A percentile compares a stretch with the other conserved stretches of the same genome.
phyloP scores from a whole-genome alignment of 2,888 invertebrate species.

The Macrosoma leucophasiata region DNA sequence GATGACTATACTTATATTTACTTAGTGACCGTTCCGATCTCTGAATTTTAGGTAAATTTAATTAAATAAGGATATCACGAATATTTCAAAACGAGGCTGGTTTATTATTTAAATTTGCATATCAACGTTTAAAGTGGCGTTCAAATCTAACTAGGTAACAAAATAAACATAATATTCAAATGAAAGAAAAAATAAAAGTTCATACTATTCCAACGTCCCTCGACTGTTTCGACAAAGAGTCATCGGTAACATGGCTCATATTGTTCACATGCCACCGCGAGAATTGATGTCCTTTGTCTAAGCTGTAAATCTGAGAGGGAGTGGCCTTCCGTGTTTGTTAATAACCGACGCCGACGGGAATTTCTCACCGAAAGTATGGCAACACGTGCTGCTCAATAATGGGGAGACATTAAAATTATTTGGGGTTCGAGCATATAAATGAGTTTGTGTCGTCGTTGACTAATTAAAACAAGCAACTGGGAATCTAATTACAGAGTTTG shows the following conservation, averaged over 20 bases:
- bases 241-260: constrained; percentile 36
- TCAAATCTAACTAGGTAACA: no score
- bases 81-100: no score
- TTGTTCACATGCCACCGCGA: constrained; percentile 59
- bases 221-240: constrained; percentile 34
- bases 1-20: no score
- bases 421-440: constrained; percentile 57
- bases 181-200: no score
- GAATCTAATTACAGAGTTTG: no score
- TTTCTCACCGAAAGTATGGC: constrained; percentile 41
- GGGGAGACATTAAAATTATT: constrained; percentile 66
- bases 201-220: constrained; percentile 32
- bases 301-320: constrained; percentile 60
- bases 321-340: constrained; percentile 46
- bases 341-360: constrained; percentile 44
- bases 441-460: constrained; percentile 49
- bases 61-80: no score
- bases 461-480: constrained; percentile 38
- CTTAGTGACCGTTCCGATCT: no score
- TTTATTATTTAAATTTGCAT: no score
- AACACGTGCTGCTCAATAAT: constrained; percentile 63
- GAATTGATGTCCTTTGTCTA: constrained; percentile 69
- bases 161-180: no score
- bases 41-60: no score
- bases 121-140: no score